Evolutionary conservation across 1,140 invertebrate species (phyloP), one percentile per base, ranked within the genome.

Genomic region (Dysdera silvatica): DNA sequence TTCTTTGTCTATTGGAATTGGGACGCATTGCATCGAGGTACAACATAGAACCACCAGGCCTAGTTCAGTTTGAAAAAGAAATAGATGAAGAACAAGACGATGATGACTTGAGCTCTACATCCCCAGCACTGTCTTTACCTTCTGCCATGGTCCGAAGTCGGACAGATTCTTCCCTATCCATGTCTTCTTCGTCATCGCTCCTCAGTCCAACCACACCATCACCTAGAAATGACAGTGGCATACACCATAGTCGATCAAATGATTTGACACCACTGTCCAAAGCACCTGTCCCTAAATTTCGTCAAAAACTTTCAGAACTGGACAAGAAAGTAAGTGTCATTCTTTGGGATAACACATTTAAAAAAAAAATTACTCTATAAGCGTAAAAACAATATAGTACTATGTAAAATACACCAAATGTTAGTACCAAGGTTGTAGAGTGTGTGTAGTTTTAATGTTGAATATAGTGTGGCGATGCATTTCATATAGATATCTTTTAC

Each of bases 1-100:
- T 95, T 43, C 79, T 95, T 20, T 95, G 91, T 74, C 77, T 96
- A 20, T 76, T 95, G 77, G 91, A 95, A 75, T 84, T 95, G 41
- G 87, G 89, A 1, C 80, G 91, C 45, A 80, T 93, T 43, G 89
- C 87, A 3, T 83, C 86, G 12, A 82, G 82, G 71, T 87, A 82
- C 75, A 82, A 84, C 2, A 77, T 95, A 68, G 87, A 91, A 73
- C 89, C 90, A 1, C 90, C 91, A 0, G 86, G 86, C n/a, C 77
- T 95, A 49, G 87, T 95, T 35, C 84, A 91, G 73, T 79, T 95
- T 67, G 91, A 95, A 77, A 84, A 87, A 71, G 91, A 96, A 79
- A 94, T 96, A 56, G 90, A 89, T 16, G 76, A 73, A 26, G 79
- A 81, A 69, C 79, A 56, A 40, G 64, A 63, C n/a, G 31, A 52